A percentile compares a stretch with the other conserved stretches of the same genome.
Evolutionary conservation across 2,113 vertebrate genomes (phyloP).

Genomic region (Caranx ignobilis): DNA sequence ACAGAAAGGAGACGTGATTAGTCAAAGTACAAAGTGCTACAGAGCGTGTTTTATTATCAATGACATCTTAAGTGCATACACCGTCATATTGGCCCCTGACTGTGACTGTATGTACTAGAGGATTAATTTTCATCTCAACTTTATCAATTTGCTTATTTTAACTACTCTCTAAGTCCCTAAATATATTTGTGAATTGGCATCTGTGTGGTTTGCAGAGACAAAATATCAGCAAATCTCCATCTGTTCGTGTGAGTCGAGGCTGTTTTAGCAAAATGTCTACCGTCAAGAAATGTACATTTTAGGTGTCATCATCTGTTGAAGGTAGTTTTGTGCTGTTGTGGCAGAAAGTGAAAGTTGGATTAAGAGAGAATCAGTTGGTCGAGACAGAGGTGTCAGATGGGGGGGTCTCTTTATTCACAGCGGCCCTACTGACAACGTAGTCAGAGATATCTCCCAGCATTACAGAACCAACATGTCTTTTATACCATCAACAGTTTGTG

Average conservation of each 20-base stretch:
- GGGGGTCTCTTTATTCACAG: no score
- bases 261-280: not conserved
- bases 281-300: not conserved
- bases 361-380: no score
- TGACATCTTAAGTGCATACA: slow-evolving; percentile 38
- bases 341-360: no score
- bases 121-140: slow-evolving; percentile 19
- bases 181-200: slow-evolving; percentile 1
- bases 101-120: slow-evolving; percentile 18
- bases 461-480: no score
- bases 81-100: not conserved
- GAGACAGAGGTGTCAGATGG: no score
- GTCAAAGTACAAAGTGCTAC: slow-evolving; percentile 24
- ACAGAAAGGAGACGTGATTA: slow-evolving; percentile 36
- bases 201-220: not conserved
- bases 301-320: not conserved
- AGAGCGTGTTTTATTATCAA: slow-evolving; percentile 39
- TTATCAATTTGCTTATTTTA: slow-evolving; percentile 16
- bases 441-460: no score
- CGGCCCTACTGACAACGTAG: no score
- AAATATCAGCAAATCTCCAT: slow-evolving; percentile 5
- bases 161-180: not conserved
- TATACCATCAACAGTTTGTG: no score
- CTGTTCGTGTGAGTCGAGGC: slow-evolving; percentile 7
- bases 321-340: no score